phyloP scores from a whole-genome alignment of 2,888 invertebrate species.

The Malthinus flaveolus region DNA sequence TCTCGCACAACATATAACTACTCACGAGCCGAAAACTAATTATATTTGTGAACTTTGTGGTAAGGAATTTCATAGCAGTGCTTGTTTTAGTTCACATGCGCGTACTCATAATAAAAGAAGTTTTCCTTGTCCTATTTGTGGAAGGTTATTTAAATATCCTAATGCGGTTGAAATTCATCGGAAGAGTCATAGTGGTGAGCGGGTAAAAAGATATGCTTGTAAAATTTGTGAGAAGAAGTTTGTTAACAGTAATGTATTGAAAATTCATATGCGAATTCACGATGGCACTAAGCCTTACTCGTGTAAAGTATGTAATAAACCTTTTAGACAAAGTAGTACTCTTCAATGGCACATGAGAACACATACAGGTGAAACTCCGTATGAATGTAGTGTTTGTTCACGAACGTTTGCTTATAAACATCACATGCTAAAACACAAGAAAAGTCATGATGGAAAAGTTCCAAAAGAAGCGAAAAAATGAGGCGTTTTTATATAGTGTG shows the following conservation, averaged over 20 bases:
- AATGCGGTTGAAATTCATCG: slow-evolving; percentile 16
- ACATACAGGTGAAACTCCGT: slow-evolving; percentile 14
- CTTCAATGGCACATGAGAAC: background rate
- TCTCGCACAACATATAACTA: no score
- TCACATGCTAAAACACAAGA: slow-evolving; percentile 29
- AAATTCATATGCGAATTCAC: slow-evolving; percentile 25
- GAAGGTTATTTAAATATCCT: slow-evolving; percentile 17
- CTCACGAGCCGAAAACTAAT: slow-evolving; percentile 8
- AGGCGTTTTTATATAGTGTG: no score
- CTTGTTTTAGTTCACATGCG: background rate
- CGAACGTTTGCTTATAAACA: slow-evolving; percentile 28
- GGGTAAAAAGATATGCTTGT: slow-evolving; percentile 23
- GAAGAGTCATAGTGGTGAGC: slow-evolving; percentile 17
- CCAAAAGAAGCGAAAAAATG: no score
- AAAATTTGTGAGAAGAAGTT: slow-evolving; percentile 15
- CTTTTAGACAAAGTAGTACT: slow-evolving; percentile 22
- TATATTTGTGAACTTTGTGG: background rate
- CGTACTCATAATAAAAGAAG: slow-evolving; percentile 15
- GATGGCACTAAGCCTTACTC: slow-evolving; percentile 25
- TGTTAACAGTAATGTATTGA: slow-evolving; percentile 16
- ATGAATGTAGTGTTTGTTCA: slow-evolving; percentile 26
- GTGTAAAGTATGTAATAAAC: slow-evolving; percentile 26
- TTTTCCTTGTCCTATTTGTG: slow-evolving; percentile 23
- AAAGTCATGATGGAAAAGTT: no score
- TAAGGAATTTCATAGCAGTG: background rate